These are phyloP conservation scores for Plecotus auritus DNA, from an alignment of 2,113 vertebrate genomes.

Conservation along the genomic window DNA sequence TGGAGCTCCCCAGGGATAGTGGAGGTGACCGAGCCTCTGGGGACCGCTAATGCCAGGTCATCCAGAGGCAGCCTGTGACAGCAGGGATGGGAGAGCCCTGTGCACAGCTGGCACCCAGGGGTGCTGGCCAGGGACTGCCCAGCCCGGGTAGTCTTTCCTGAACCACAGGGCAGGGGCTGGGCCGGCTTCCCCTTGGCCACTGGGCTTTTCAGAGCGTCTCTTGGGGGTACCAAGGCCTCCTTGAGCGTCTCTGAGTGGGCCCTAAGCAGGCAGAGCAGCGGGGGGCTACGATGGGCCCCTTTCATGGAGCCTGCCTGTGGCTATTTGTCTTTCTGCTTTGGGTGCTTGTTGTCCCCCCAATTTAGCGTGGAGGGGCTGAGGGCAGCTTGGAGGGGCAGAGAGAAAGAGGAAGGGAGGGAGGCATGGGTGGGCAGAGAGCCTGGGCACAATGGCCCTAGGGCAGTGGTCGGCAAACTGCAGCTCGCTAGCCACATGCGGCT, in stretches of 20 bases:
- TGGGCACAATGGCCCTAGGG: background rate
- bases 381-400: background rate
- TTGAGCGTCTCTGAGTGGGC: background rate
- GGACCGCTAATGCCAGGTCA: background rate
- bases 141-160: background rate
- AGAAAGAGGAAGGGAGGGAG: background rate
- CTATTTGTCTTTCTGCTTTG: background rate
- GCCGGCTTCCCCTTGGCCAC: fast-evolving
- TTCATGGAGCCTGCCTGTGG: background rate
- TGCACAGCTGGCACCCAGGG: background rate
- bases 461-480: too few species aligned
- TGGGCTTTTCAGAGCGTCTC: background rate
- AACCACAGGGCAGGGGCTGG: too few species aligned
- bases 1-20: background rate
- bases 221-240: background rate
- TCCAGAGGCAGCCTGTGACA: background rate
- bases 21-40: background rate
- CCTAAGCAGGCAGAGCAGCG: background rate
- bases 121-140: background rate
- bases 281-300: fast-evolving
- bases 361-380: background rate
- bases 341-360: background rate
- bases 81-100: background rate
- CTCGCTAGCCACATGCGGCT: too few species aligned
- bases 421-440: background rate